Conservation (phyloP, 1,140 invertebrate species). For the Plectus sambesii region DNA sequence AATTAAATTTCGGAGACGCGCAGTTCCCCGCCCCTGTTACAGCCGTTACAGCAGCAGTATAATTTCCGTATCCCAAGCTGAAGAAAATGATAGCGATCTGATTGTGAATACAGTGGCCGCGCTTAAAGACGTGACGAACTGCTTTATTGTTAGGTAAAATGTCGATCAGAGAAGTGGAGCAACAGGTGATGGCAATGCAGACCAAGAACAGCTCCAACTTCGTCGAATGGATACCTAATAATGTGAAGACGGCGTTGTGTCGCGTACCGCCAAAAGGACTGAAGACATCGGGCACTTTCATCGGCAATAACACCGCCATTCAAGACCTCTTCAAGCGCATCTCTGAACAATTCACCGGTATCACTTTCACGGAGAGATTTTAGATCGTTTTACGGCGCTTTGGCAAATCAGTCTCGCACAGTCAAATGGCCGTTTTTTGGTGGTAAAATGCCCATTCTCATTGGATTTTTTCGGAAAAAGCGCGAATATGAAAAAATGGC, state of each 20-base stretch:
- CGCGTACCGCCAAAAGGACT: slow-evolving; percentile 50
- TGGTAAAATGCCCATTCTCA: too few species aligned
- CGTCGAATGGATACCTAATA: slow-evolving; percentile 48
- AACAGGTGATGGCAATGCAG: slow-evolving; percentile 45
- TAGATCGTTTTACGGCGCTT: neutral
- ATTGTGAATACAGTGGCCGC: slow-evolving; percentile 55
- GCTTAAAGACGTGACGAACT: slow-evolving; percentile 53
- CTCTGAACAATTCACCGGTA: slow-evolving; percentile 51
- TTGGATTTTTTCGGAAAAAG: too few species aligned
- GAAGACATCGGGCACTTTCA: slow-evolving; percentile 51
- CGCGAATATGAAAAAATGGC: too few species aligned
- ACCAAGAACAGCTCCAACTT: slow-evolving; percentile 46
- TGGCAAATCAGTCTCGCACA: too few species aligned
- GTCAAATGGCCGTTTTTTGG: too few species aligned
- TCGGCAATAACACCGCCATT: slow-evolving; percentile 55
- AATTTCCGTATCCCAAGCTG: too few species aligned
- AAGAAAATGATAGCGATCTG: too few species aligned
- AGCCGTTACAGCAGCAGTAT: too few species aligned
- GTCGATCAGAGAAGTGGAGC: slow-evolving; percentile 61
- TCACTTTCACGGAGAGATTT: neutral
- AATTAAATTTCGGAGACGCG: too few species aligned
- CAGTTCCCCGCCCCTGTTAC: too few species aligned
- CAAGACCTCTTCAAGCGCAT: slow-evolving; percentile 55
- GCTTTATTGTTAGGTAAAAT: slow-evolving; percentile 68
- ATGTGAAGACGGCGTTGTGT: slow-evolving; percentile 48